These are phyloP conservation scores for Tapirus indicus DNA, from an alignment of 2,797 vertebrate genomes.

Conservation along the genomic window DNA sequence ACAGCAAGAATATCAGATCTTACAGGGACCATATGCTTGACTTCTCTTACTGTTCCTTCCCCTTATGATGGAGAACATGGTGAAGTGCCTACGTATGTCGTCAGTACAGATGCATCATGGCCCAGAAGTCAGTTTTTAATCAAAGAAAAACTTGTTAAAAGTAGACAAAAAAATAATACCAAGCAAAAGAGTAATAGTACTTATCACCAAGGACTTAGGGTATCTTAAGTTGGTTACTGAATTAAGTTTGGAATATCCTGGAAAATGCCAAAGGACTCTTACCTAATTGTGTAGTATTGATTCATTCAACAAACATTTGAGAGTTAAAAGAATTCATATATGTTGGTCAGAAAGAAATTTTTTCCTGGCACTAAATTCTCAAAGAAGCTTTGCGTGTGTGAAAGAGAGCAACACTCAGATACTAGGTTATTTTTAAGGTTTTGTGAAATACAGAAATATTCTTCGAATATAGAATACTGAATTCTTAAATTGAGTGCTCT, in stretches of 20 bases:
- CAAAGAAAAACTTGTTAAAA: not conserved
- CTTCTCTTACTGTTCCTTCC: not conserved
- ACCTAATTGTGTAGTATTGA: not conserved
- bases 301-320: constrained; percentile 54
- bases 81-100: not conserved
- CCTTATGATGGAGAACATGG: not conserved
- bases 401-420: not conserved
- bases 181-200: not conserved
- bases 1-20: not conserved
- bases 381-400: not conserved
- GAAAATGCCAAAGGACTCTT: not conserved
- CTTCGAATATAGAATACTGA: not conserved
- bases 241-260: constrained; percentile 10
- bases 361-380: constrained; percentile 1
- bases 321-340: constrained; percentile 17
- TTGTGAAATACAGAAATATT: not conserved
- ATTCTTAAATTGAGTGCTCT: constrained; percentile 28
- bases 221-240: constrained; percentile 9
- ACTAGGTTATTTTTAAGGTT: constrained; percentile 20
- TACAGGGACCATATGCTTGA: not conserved
- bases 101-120: not conserved
- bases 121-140: not conserved
- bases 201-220: not conserved
- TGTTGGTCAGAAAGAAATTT: not conserved
- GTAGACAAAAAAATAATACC: not conserved